phyloP scores from a whole-genome alignment of 2,797 vertebrate genomes.

The Hipposideros larvatus region DNA sequence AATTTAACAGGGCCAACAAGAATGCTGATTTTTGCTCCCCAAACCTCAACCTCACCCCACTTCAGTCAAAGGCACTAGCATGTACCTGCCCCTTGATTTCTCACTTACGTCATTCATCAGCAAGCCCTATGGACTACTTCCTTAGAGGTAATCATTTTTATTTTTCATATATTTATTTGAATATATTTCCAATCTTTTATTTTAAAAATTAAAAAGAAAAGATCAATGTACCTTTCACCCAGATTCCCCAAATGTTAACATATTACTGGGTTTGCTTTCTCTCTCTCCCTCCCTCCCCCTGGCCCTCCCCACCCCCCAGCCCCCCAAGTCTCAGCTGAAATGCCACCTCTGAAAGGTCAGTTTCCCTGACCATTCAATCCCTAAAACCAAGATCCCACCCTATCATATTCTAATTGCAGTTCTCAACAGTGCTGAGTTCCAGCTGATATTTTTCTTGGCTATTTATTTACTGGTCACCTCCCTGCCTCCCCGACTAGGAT shows the following conservation, averaged over 20 bases:
- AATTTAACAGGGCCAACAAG: neutral
- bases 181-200: neutral
- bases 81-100: neutral
- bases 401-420: neutral
- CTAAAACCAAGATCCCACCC: neutral
- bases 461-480: slow-evolving; percentile 9
- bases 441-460: slow-evolving; percentile 54
- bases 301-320: no score
- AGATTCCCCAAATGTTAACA: neutral
- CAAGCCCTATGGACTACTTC: neutral
- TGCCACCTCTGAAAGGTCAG: neutral
- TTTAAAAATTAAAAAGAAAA: neutral
- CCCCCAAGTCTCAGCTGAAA: neutral
- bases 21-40: neutral
- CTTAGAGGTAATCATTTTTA: neutral
- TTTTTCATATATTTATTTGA: neutral
- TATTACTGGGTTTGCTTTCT: neutral
- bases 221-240: neutral
- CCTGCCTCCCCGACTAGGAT: neutral
- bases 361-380: neutral
- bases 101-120: neutral
- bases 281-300: neutral
- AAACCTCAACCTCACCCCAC: neutral
- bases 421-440: neutral
- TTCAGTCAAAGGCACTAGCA: neutral